Evolutionary conservation across 2,113 vertebrate genomes (phyloP).

Genomic region (Cottus gobio): DNA sequence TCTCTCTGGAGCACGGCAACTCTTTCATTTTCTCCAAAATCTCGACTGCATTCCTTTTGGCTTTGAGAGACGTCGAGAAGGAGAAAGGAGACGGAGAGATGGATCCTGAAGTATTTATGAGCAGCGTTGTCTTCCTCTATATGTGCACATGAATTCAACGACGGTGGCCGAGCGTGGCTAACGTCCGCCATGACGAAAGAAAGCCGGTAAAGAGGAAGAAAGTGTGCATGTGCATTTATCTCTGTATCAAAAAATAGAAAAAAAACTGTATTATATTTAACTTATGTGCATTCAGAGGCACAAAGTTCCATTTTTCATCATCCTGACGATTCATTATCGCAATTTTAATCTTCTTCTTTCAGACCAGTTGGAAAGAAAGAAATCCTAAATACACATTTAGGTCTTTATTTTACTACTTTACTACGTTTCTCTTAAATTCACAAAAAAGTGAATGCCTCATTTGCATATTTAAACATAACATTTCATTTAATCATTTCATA

Average conservation of each 20-base stretch:
- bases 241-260: neutral
- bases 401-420: neutral
- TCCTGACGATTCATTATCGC: conserved; percentile 5
- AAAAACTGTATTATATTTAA: neutral
- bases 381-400: neutral
- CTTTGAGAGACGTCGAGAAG: conserved; percentile 12
- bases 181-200: conserved; percentile 55
- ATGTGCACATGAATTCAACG: conserved; percentile 53
- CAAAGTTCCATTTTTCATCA: conserved; percentile 48
- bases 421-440: no score
- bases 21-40: conserved; percentile 47
- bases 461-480: no score
- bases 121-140: conserved; percentile 36
- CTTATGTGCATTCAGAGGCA: conserved; percentile 13
- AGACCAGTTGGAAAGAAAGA: neutral
- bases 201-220: neutral
- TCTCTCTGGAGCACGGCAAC: conserved; percentile 16
- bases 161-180: conserved; percentile 62
- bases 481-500: no score
- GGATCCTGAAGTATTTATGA: conserved; percentile 53
- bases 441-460: no score
- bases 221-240: neutral
- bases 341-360: no score
- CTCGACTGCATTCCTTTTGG: conserved; percentile 29
- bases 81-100: neutral